Evolutionary conservation across 2,888 invertebrate species (phyloP).

Genomic region (Hypomecis atomaria): DNA sequence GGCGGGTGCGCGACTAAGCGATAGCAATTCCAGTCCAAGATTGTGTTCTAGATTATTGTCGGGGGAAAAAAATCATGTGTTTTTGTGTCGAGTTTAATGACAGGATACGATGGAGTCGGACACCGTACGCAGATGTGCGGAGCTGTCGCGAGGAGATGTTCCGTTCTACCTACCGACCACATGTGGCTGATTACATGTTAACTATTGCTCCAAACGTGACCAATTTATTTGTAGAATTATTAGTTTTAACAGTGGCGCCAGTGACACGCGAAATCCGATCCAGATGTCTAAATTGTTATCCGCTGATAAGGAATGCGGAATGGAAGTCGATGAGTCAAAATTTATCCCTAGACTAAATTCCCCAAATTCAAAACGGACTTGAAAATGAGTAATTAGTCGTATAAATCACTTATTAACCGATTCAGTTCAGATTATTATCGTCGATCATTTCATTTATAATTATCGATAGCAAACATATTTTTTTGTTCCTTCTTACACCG

Average conservation of each 20-base stretch:
- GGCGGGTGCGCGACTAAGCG: slow-evolving; percentile 57
- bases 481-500: no score
- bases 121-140: slow-evolving; percentile 75
- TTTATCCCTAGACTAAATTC: no score
- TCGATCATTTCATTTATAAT: no score
- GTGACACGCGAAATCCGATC: background rate
- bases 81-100: slow-evolving; percentile 74
- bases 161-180: slow-evolving; percentile 67
- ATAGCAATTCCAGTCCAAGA: slow-evolving; percentile 67
- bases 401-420: no score
- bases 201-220: slow-evolving; percentile 21
- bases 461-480: no score
- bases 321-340: background rate
- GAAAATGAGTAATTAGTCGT: no score
- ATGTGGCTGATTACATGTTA: slow-evolving; percentile 46
- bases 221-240: slow-evolving; percentile 29
- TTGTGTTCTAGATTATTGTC: slow-evolving; percentile 67
- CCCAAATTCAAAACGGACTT: no score
- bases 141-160: slow-evolving; percentile 67
- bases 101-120: slow-evolving; percentile 73
- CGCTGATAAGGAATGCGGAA: background rate
- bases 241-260: slow-evolving; percentile 6
- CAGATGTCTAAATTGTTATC: slow-evolving; percentile 1
- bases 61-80: slow-evolving; percentile 63
- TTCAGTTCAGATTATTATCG: no score